These are phyloP conservation scores for Microtus richardsoni DNA, from an alignment of 2,113 vertebrate genomes.

Conservation along the genomic window DNA sequence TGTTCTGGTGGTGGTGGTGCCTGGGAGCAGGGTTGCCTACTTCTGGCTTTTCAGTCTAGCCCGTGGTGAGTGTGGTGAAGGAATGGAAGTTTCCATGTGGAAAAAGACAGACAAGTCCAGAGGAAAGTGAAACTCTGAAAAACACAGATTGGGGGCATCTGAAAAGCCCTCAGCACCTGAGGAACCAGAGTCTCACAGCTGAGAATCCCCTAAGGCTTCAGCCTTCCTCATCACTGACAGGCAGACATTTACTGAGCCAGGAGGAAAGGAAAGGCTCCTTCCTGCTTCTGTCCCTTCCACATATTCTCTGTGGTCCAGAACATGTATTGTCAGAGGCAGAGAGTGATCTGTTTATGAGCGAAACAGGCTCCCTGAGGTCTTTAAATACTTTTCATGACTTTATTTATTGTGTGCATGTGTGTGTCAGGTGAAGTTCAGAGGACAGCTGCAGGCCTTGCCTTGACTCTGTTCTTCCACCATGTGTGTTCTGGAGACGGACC, in stretches of 20 bases:
- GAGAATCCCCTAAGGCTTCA: neutral
- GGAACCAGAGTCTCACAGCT: neutral
- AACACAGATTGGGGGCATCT: neutral
- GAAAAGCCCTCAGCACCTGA: neutral
- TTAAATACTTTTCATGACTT: neutral
- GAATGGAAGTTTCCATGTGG: constrained; percentile 19
- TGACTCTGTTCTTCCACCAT: neutral
- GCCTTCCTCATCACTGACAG: neutral
- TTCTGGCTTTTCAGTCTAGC: neutral
- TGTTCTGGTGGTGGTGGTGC: neutral
- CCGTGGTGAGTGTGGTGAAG: neutral
- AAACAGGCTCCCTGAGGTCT: neutral
- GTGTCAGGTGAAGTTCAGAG: neutral
- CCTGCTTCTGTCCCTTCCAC: too few species aligned
- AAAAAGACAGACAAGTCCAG: neutral
- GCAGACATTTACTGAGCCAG: neutral
- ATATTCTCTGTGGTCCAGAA: neutral
- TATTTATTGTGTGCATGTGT: neutral
- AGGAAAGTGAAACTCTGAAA: neutral
- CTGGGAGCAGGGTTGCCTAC: neutral
- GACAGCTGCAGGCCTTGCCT: neutral
- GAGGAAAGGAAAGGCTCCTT: neutral
- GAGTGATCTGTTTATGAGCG: neutral
- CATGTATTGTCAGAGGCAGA: neutral
- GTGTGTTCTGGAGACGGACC: neutral